A percentile compares a stretch with the other conserved stretches of the same genome.
Conservation (phyloP, 2,888 invertebrate genomes). For the Hecatera dysodea region DNA sequence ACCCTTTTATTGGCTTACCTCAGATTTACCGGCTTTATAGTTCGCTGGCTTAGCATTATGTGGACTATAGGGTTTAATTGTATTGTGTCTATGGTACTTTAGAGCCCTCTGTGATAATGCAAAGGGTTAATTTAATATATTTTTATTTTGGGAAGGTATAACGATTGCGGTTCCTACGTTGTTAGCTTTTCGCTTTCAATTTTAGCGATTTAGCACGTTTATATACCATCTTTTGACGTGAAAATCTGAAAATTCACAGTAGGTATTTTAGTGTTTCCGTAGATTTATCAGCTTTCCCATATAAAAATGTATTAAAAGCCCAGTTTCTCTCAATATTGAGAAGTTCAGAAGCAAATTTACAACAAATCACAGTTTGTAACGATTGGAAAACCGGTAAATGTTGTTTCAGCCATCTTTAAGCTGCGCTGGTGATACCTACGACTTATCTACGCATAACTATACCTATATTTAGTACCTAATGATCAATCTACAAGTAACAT, state of each 20-base stretch:
- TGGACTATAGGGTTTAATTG: constrained; percentile 60
- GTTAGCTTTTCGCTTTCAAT: not conserved
- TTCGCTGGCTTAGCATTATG: constrained; percentile 70
- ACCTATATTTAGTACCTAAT: constrained; percentile 20
- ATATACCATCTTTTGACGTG: not conserved
- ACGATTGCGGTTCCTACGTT: accelerated
- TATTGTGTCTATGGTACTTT: constrained; percentile 27
- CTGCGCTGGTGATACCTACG: constrained; percentile 21
- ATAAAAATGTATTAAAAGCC: not conserved
- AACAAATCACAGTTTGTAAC: not conserved
- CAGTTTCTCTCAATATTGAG: constrained; percentile 13
- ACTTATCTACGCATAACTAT: constrained; percentile 13
- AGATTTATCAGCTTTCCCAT: accelerated
- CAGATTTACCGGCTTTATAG: constrained; percentile 82
- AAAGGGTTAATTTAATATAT: not conserved
- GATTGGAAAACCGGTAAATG: constrained; percentile 17
- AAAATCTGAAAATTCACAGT: not conserved
- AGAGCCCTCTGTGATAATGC: not conserved
- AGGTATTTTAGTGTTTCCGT: constrained; percentile 1
- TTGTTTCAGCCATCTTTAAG: constrained; percentile 54
- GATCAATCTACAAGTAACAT: constrained; percentile 55
- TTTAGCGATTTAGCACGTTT: accelerated
- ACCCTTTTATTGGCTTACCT: constrained; percentile 90
- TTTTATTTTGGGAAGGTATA: not conserved
- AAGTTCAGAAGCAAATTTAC: constrained; percentile 3